phyloP scores from a whole-genome alignment of 2,888 invertebrate genomes.

The Leptothorax acervorum region DNA sequence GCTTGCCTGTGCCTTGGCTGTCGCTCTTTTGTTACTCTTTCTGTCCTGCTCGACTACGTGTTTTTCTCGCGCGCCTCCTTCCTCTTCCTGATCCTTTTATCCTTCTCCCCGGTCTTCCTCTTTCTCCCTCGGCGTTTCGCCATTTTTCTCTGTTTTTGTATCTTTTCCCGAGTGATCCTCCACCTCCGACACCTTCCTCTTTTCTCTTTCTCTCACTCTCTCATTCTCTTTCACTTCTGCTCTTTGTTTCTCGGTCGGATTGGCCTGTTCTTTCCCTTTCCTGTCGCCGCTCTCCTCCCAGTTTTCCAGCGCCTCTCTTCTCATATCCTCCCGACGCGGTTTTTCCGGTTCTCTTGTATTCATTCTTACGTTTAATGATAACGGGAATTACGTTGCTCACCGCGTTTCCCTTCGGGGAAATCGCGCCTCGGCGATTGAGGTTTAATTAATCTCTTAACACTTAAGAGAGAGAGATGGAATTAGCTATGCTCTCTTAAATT shows the following conservation, averaged over 20 bases:
- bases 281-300: background rate
- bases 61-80: constrained; percentile 50
- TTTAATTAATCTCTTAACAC: constrained; percentile 44
- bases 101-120: constrained; percentile 29
- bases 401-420: background rate
- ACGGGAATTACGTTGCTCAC: constrained; percentile 42
- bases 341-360: constrained; percentile 45
- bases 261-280: constrained; percentile 34
- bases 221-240: constrained; percentile 10
- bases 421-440: constrained; percentile 24
- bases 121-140: constrained; percentile 38
- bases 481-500: background rate
- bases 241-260: constrained; percentile 46
- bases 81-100: constrained; percentile 54
- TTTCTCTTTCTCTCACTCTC: background rate
- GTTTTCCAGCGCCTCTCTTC: constrained; percentile 9
- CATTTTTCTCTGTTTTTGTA: constrained; percentile 55
- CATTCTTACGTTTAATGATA: constrained; percentile 52
- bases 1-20: background rate
- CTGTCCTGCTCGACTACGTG: constrained; percentile 51
- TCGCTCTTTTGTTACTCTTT: constrained; percentile 49
- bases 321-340: constrained; percentile 8
- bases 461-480: constrained; percentile 18
- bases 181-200: constrained; percentile 3
- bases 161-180: constrained; percentile 46